Base-by-base conservation (phyloP, 2,113 vertebrate genomes). In the Pollimyrus isidori region DNA sequence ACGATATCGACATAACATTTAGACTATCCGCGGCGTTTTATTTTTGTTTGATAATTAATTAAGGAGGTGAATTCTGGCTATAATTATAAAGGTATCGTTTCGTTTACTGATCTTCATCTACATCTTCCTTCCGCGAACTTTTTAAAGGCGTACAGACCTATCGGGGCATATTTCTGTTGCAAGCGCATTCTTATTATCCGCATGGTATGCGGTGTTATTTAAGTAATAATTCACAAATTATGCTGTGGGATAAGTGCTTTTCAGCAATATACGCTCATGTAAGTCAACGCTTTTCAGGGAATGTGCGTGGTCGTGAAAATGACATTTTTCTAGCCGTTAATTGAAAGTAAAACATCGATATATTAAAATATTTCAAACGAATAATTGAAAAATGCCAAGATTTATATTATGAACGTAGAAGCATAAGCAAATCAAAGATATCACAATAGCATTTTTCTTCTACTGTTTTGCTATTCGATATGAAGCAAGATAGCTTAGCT, bases 1-100 rank as follows among this genome's bases (percentile, higher is more conserved):
- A 92, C 94, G 94, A 89, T 92, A 88, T 90, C 86, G 89, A 91
- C 10, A 91, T 93, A 30, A 92, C 62, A 90, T 91, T 91, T 93
- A 91, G 90, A 91, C 88, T 88, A 76, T 53, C 58, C 56, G 91
- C 42, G 35, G 84, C 85, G 56, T 69, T 84, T 85, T 88, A 88
- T 45, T 91, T 87, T 45, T 42, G 80, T 2, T 42, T 90, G 73
- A 88, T 17, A 39, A 82, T 89, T 86, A 65, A 89, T 87, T 89
- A 50, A 84, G 73, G 46, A 35, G 87, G 89, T 53, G 89, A 52
- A 45, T 76, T 83, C 39, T 87, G 86, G 87, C 30, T 56, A 53
- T 58, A 52, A 86, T 89, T 69, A 87, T 62, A n/a, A 26, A 65
- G 52, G 58, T 53, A 46, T 45, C 30, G 35, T 80, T 89, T 82